phyloP scores from a whole-genome alignment of 2,888 invertebrate species.

The Lumbricus terrestris region DNA sequence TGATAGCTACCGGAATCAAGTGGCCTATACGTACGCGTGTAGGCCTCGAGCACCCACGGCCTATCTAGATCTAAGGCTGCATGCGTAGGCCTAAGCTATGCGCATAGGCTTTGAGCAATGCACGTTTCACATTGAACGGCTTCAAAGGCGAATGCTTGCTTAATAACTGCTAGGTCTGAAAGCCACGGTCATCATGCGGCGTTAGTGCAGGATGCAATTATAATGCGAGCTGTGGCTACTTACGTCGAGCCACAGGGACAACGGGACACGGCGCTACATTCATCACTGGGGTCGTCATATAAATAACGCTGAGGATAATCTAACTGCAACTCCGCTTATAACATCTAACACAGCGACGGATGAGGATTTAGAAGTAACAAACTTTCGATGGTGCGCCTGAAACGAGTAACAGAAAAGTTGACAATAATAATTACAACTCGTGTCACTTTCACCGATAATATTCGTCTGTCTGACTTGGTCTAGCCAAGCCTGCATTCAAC shows the following conservation, averaged over 20 bases:
- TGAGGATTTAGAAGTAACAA: not conserved
- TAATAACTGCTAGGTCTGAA: no score
- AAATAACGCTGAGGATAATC: not conserved
- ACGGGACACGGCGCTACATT: no score
- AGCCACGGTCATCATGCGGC: no score
- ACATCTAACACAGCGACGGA: not conserved
- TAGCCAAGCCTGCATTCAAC: not conserved
- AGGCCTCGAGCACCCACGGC: not conserved
- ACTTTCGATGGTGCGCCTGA: not conserved
- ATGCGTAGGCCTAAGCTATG: not conserved
- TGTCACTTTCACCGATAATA: not conserved
- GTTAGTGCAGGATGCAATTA: not conserved
- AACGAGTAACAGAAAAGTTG: not conserved
- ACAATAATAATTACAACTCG: not conserved
- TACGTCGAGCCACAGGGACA: not conserved
- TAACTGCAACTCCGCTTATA: not conserved
- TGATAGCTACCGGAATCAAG: not conserved
- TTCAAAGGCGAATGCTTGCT: not conserved
- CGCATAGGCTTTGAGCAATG: not conserved
- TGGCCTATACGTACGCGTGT: not conserved
- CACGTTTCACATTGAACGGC: not conserved
- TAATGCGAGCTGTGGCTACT: not conserved
- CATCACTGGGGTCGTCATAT: not conserved
- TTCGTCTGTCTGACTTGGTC: not conserved
- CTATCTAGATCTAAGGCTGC: not conserved